Conservation (phyloP, 2,113 vertebrate genomes). For the Hippopotamus amphibius region DNA sequence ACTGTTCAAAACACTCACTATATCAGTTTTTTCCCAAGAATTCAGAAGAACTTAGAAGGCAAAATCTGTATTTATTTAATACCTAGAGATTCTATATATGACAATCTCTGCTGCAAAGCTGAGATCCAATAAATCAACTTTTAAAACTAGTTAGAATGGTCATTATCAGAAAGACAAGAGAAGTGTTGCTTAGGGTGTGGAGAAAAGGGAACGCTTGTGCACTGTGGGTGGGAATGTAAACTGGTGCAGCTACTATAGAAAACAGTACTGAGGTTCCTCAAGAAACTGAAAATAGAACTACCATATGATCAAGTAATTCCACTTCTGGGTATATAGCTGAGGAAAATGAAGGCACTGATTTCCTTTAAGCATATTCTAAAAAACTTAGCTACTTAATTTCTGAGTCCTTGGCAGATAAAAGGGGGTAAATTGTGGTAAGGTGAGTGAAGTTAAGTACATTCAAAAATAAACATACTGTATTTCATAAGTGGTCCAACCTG, state of each 20-base stretch:
- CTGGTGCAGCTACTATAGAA: not conserved
- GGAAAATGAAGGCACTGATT: not conserved
- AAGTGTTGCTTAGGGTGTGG: not conserved
- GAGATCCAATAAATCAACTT: not conserved
- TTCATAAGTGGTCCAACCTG: not conserved
- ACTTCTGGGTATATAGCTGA: not conserved
- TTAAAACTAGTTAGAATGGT: not conserved
- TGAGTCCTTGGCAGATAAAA: not conserved
- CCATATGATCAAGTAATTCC: not conserved
- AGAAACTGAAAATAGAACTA: not conserved
- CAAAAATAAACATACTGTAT: not conserved
- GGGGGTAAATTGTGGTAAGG: not conserved
- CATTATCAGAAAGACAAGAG: not conserved
- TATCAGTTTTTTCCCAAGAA: not conserved
- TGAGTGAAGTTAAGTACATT: not conserved
- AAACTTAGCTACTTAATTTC: not conserved
- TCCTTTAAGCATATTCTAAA: conserved; percentile 9
- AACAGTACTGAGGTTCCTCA: not conserved
- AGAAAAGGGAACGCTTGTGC: not conserved
- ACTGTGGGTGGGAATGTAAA: not conserved
- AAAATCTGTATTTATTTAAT: conserved; percentile 47
- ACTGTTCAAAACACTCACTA: conserved; percentile 32
- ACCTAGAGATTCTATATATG: conserved; percentile 26
- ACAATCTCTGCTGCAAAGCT: not conserved
- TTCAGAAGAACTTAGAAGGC: not conserved